Evolutionary conservation across 2,797 vertebrate genomes (phyloP).

Genomic region (Microctenopoma steveboyesi): DNA sequence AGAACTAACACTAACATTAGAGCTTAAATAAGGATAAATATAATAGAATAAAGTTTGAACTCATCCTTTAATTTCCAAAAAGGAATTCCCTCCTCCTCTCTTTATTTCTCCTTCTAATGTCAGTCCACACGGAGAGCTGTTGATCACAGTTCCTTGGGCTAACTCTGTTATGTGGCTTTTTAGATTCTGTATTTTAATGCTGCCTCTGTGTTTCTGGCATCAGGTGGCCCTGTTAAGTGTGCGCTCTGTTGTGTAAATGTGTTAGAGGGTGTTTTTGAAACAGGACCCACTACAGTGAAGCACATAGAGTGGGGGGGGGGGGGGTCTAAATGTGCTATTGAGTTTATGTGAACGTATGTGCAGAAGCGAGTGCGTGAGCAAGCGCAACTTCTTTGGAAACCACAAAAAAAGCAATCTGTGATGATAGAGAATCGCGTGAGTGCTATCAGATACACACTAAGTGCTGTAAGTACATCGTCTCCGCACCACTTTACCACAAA

Average conservation of each 20-base stretch:
- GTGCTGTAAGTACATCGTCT: slow-evolving; percentile 31
- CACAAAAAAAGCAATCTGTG: slow-evolving; percentile 51
- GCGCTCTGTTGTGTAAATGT: slow-evolving; percentile 50
- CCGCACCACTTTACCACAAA: slow-evolving; percentile 12
- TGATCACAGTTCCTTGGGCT: slow-evolving; percentile 55
- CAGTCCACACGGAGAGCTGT: slow-evolving; percentile 51
- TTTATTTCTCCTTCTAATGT: slow-evolving; percentile 35
- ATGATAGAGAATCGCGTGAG: slow-evolving; percentile 57
- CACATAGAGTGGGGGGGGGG: slow-evolving; percentile 15
- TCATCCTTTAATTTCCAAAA: slow-evolving; percentile 16
- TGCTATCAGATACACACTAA: slow-evolving; percentile 59
- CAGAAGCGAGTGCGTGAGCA: slow-evolving; percentile 29
- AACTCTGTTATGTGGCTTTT: slow-evolving; percentile 76
- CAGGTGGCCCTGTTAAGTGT: slow-evolving; percentile 70
- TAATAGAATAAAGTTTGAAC: slow-evolving; percentile 6
- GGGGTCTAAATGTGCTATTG: slow-evolving; percentile 31
- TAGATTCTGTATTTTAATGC: slow-evolving; percentile 67
- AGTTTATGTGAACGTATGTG: slow-evolving; percentile 30
- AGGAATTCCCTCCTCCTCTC: neutral
- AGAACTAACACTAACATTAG: too few species aligned
- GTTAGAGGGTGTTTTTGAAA: slow-evolving; percentile 72
- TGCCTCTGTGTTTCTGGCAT: slow-evolving; percentile 64
- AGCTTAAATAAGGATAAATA: too few species aligned
- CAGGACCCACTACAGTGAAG: slow-evolving; percentile 65
- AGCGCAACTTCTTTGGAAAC: slow-evolving; percentile 68